Evolutionary conservation across 2,888 invertebrate species (phyloP).

Genomic region (Brenthis ino): DNA sequence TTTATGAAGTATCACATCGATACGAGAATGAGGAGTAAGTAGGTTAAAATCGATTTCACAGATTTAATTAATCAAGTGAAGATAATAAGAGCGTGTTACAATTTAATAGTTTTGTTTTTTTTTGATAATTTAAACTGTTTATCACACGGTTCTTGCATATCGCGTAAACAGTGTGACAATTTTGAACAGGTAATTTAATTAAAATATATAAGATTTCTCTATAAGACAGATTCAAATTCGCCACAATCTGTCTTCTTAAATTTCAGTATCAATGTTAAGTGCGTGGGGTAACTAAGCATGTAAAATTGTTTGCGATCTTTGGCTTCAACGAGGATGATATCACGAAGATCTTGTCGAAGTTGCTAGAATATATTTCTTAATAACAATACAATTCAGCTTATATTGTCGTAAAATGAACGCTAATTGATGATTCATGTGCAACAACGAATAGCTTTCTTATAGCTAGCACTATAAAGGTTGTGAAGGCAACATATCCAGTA

Average conservation of each 20-base stretch:
- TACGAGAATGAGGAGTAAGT: too few relatives aligned
- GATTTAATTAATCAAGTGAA: too few relatives aligned
- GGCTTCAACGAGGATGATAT: background rate
- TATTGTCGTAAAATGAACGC: background rate
- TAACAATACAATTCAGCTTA: background rate
- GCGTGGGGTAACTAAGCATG: background rate
- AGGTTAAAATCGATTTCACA: too few relatives aligned
- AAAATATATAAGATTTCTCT: too few relatives aligned
- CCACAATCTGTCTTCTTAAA: background rate
- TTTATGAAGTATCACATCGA: too few relatives aligned
- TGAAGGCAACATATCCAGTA: background rate
- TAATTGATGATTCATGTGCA: slow-evolving; percentile 3
- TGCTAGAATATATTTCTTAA: background rate
- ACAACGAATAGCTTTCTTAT: slow-evolving; percentile 8
- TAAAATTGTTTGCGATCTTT: background rate
- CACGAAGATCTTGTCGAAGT: background rate
- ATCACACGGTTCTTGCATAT: too few relatives aligned
- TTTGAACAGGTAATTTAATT: too few relatives aligned
- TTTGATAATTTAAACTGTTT: too few relatives aligned
- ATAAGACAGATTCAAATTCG: too few relatives aligned
- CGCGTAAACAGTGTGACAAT: too few relatives aligned
- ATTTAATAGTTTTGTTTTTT: too few relatives aligned
- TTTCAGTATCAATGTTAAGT: background rate
- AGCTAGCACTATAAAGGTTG: background rate
- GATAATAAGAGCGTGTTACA: too few relatives aligned